Conservation (phyloP, 1,140 invertebrate genomes). For the Pogonomyrmex barbatus region DNA sequence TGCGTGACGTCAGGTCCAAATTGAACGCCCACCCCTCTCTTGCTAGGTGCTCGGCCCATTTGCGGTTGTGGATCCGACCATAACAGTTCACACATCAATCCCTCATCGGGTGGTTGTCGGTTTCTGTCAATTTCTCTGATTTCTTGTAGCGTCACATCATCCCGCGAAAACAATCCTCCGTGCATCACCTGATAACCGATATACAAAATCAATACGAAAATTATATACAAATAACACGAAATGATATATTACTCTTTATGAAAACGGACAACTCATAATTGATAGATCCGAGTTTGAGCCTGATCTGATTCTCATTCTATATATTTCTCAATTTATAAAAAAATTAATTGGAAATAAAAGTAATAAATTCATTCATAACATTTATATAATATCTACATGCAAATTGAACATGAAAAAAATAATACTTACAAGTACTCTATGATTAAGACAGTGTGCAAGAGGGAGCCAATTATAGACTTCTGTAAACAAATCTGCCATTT, state of each 20-base stretch:
- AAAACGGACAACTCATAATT: not conserved
- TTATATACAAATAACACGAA: not conserved
- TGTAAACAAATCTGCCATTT: slow-evolving; percentile 99
- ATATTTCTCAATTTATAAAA: not conserved
- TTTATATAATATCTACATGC: not conserved
- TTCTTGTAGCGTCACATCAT: slow-evolving; percentile 96
- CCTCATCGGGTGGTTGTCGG: slow-evolving; percentile 98
- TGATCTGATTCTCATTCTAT: not conserved
- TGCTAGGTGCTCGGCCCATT: slow-evolving; percentile 94
- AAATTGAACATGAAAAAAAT: not conserved
- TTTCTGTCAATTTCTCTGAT: slow-evolving; percentile 96
- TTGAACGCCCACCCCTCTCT: slow-evolving; percentile 98
- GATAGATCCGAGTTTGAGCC: not conserved
- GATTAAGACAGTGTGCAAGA: slow-evolving; percentile 97
- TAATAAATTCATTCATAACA: not conserved
- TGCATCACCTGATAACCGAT: slow-evolving; percentile 92
- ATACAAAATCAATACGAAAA: not conserved
- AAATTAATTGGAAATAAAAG: not conserved
- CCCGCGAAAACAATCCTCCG: slow-evolving; percentile 96
- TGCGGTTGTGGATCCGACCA: slow-evolving; percentile 99
- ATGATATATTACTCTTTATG: not conserved
- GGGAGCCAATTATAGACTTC: slow-evolving; percentile 99
- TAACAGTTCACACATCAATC: slow-evolving; percentile 98
- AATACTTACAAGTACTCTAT: slow-evolving; percentile 92
- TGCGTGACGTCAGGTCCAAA: slow-evolving; percentile 99